Conservation (phyloP, 2,888 invertebrate species). For the Empis livida region DNA sequence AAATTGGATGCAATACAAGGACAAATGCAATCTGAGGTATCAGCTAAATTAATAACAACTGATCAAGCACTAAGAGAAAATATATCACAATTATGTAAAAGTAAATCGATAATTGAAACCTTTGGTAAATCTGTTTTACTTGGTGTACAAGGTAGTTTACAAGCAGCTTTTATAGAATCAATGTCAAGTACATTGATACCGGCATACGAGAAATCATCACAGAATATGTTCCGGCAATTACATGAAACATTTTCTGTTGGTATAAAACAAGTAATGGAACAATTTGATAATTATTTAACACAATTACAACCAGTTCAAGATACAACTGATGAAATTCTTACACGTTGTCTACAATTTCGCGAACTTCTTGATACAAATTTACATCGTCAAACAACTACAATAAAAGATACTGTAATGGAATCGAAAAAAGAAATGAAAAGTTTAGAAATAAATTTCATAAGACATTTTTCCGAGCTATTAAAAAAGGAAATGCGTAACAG, state of each 20-base stretch:
- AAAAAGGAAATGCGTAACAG: slow-evolving; percentile 34
- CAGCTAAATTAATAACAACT: slow-evolving; percentile 55
- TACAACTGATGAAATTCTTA: slow-evolving; percentile 28
- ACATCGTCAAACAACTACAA: slow-evolving; percentile 24
- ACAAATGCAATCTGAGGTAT: slow-evolving; percentile 60
- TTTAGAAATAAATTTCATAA: slow-evolving; percentile 26
- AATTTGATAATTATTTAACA: slow-evolving; percentile 37
- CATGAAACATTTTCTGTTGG: slow-evolving; percentile 80
- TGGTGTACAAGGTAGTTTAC: slow-evolving; percentile 59
- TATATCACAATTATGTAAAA: slow-evolving; percentile 63
- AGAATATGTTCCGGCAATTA: slow-evolving; percentile 77
- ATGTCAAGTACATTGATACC: slow-evolving; percentile 68
- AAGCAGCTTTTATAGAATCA: slow-evolving; percentile 63
- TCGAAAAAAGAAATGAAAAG: slow-evolving; percentile 31
- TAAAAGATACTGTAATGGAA: slow-evolving; percentile 29
- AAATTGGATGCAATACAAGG: slow-evolving; percentile 60
- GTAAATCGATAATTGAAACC: slow-evolving; percentile 63
- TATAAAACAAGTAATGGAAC: slow-evolving; percentile 60
- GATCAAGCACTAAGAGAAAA: slow-evolving; percentile 67
- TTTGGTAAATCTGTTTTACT: slow-evolving; percentile 54
- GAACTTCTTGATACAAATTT: slow-evolving; percentile 27
- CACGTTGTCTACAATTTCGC: slow-evolving; percentile 26
- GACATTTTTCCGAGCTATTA: slow-evolving; percentile 31
- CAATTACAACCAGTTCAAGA: slow-evolving; percentile 34
- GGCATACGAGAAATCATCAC: slow-evolving; percentile 73